Base-by-base conservation (phyloP, 2,113 vertebrate genomes). In the Bostrychus sinensis region DNA sequence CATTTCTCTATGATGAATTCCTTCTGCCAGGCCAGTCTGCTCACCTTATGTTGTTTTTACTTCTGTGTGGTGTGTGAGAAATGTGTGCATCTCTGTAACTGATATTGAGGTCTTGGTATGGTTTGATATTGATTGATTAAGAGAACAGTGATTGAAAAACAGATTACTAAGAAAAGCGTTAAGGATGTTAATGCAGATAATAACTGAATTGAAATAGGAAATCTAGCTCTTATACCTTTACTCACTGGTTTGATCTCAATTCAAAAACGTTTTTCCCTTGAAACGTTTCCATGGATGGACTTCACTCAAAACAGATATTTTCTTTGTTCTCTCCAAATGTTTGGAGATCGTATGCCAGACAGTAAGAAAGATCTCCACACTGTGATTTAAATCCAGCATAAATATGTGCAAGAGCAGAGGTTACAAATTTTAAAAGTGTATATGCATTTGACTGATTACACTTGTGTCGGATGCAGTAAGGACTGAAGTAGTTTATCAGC, bases 321-420 rank as follows among this genome's bases (percentile, higher is more conserved):
- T 82, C 75, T 78, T 81, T 85, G 61, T 75, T 77, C 76, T 73
- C 60, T 58, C 66, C 56, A 89, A 86, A 86, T 86, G 74, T 84
- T 78, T 43, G 66, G 39, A 63, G 67, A 86, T 66, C 57, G 39
- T 30, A 22, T 56, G 67, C 75, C 75, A 73, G 62, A 77, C 59
- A 62, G 25, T 51, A 51, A 30, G 65, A 74, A 67, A 71, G 37
- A 56, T 70, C 62, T 57, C 55, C 60, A 58, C 53, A 42, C 41
- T 36, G 20, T 25, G 12, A 34, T 75, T 36, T 75, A 66, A 70
- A 70, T 70, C 73, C 43, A 59, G 19, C 34, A 42, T 61, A 75
- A 53, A 70, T 68, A 39, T 59, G 54, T 30, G 37, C 13, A 28
- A 37, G 12, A 55, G 22, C 39, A 20, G 17, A 55, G 11, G 19